phyloP scores from a whole-genome alignment of 2,113 vertebrate genomes.

The Mugil cephalus region DNA sequence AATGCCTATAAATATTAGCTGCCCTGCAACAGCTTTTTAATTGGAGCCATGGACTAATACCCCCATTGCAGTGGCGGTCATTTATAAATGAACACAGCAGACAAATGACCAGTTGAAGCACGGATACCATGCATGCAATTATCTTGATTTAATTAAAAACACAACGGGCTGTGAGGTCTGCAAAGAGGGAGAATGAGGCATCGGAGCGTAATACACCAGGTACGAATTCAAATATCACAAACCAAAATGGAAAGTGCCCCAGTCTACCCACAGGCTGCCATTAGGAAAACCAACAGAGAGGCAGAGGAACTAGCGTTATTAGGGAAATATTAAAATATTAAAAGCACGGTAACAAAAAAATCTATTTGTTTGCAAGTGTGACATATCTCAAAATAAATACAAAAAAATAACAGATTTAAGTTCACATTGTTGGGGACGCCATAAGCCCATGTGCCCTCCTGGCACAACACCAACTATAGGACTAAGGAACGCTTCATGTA shows the following conservation, averaged over 20 bases:
- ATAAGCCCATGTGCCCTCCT: too few species aligned
- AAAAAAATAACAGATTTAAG: constrained; percentile 10
- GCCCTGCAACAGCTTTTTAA: not conserved
- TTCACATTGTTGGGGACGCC: not conserved
- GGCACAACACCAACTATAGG: too few species aligned
- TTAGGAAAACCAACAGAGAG: constrained; percentile 12
- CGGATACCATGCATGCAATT: not conserved
- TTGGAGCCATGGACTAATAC: not conserved
- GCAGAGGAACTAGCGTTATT: constrained; percentile 6
- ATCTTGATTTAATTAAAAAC: not conserved
- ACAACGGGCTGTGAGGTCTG: not conserved
- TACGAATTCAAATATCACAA: constrained; percentile 22
- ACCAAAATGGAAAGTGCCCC: constrained; percentile 21
- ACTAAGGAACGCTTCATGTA: constrained; percentile 4
- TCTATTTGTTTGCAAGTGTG: constrained; percentile 19
- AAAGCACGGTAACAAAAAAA: constrained; percentile 15
- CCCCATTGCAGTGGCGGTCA: not conserved
- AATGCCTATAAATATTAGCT: not conserved
- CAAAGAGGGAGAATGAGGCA: not conserved
- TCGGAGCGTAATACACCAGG: constrained; percentile 1
- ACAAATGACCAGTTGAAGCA: not conserved
- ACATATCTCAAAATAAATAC: too few species aligned
- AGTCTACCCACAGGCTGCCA: constrained; percentile 27
- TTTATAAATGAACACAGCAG: not conserved
- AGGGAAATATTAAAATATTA: constrained; percentile 23